Conservation (phyloP, 2,113 vertebrate species). For the Stomatorhinus ivindoensis region DNA sequence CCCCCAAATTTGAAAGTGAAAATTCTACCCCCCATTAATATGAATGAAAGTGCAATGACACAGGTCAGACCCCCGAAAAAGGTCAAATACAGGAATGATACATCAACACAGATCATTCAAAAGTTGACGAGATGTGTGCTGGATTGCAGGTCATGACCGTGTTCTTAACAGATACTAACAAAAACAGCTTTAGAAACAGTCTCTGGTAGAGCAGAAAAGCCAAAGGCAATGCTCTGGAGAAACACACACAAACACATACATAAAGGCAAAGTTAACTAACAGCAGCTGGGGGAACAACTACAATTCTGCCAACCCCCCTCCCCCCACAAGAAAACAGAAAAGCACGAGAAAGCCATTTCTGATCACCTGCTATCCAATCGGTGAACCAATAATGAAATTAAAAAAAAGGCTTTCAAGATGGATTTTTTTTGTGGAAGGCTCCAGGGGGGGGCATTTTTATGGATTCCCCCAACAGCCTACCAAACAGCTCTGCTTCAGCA, state of each 20-base stretch:
- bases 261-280: slow-evolving; percentile 26
- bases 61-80: not conserved
- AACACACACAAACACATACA: not conserved
- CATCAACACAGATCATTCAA: not conserved
- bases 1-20: not conserved
- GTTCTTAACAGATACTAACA: not conserved
- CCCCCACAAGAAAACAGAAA: slow-evolving; percentile 17
- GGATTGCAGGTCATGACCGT: slow-evolving; percentile 8
- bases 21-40: not conserved
- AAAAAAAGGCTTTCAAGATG: slow-evolving; percentile 8
- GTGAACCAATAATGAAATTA: not conserved
- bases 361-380: not conserved
- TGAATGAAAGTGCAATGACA: not conserved
- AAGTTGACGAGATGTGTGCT: not conserved
- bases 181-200: not conserved
- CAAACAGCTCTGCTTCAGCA: not conserved
- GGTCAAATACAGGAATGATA: not conserved
- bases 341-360: not conserved
- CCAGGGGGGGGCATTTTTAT: not conserved
- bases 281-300: slow-evolving; percentile 27
- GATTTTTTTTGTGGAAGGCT: not conserved
- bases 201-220: slow-evolving; percentile 14
- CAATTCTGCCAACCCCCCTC: not conserved
- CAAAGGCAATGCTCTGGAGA: slow-evolving; percentile 21
- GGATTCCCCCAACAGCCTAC: not conserved